A percentile compares a stretch with the other conserved stretches of the same genome.
These are phyloP conservation scores for Plemyria rubiginata DNA, from an alignment of 2,888 invertebrate species.

Conservation along the genomic window DNA sequence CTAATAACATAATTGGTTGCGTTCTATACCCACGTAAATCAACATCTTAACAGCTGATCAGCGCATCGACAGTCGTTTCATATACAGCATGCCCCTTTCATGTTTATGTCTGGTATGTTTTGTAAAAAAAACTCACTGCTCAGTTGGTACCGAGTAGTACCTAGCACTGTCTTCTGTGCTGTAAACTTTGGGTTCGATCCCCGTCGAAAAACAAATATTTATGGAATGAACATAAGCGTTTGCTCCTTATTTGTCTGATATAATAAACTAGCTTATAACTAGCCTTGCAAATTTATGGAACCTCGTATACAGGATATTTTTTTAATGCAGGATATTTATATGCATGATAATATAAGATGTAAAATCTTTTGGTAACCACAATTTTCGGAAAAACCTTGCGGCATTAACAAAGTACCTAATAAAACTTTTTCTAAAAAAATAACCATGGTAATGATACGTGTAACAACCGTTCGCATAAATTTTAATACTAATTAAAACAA, in stretches of 20 bases:
- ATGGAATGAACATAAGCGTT: no score
- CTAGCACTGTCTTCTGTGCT: no score
- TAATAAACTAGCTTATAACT: no score
- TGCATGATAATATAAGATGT: no score
- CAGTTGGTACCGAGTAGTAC: no score
- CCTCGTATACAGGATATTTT: no score
- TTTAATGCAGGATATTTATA: no score
- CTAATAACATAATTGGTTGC: conserved; percentile 83
- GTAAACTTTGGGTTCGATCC: no score
- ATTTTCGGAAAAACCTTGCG: background rate
- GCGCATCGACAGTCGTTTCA: conserved; percentile 30
- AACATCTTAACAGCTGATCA: conserved; percentile 78
- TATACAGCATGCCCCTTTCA: conserved; percentile 18
- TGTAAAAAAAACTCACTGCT: no score
- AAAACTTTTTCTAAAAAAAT: background rate
- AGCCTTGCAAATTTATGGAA: no score
- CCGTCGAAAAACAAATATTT: no score
- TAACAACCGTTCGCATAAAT: conserved; percentile 19
- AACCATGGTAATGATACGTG: background rate
- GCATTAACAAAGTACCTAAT: background rate
- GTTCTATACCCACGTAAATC: conserved; percentile 80
- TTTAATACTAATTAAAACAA: conserved; percentile 31
- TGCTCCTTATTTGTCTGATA: no score
- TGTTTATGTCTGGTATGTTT: background rate
- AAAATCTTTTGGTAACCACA: background rate